Conservation (phyloP, 2,113 vertebrate species). For the Columba janthina region DNA sequence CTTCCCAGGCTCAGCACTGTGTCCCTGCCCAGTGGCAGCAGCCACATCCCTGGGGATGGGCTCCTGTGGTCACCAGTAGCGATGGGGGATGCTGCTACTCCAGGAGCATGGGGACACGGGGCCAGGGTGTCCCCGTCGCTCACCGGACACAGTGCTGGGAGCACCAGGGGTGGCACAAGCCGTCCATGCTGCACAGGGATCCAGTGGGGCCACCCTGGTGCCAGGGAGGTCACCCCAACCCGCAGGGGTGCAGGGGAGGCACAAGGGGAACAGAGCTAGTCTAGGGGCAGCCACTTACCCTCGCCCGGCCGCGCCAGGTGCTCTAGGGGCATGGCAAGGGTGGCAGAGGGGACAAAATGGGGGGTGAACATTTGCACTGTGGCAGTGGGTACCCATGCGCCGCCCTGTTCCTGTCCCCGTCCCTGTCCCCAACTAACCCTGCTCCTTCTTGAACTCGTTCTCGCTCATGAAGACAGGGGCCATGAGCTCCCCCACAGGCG, state of each 20-base stretch:
- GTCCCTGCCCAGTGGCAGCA: neutral
- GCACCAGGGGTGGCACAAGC: rapidly evolving
- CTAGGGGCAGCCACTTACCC: conserved; percentile 64
- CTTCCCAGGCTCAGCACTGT: neutral
- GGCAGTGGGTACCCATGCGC: rapidly evolving
- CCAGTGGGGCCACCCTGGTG: rapidly evolving
- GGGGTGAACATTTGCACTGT: neutral
- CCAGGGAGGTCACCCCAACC: neutral
- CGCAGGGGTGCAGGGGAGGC: neutral
- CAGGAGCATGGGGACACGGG: neutral
- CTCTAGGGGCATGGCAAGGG: conserved; percentile 1
- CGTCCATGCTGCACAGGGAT: rapidly evolving
- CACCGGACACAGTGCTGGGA: neutral
- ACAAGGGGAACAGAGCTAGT: neutral
- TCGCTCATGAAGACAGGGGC: conserved; percentile 93
- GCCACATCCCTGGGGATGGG: rapidly evolving
- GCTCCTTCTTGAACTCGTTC: conserved; percentile 96
- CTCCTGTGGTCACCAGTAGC: neutral
- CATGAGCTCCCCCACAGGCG: conserved; percentile 95
- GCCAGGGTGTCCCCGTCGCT: neutral
- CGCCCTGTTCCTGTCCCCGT: neutral
- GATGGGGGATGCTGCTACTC: neutral
- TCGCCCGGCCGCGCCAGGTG: neutral
- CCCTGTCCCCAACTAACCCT: conserved; percentile 78
- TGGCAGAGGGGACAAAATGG: conserved; percentile 46